These are phyloP conservation scores for Ischnus inquisitorius DNA, from an alignment of 2,888 invertebrate genomes.

Conservation along the genomic window DNA sequence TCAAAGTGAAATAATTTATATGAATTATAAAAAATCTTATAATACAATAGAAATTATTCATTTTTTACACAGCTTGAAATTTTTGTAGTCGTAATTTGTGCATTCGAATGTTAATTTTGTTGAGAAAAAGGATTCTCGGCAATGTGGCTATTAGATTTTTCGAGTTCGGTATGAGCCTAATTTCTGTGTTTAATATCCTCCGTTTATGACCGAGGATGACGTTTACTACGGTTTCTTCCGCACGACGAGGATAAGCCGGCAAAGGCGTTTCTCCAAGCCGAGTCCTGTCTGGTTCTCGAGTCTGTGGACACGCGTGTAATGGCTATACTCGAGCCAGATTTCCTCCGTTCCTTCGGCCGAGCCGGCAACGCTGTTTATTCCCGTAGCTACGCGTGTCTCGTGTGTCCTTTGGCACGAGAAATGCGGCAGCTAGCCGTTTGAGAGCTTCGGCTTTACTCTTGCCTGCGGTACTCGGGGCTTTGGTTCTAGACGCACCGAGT, in stretches of 20 bases:
- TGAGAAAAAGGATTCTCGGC: too few species aligned
- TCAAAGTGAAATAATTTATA: too few species aligned
- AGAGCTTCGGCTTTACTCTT: conserved; percentile 60
- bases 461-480: conserved; percentile 48
- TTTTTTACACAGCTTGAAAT: too few species aligned
- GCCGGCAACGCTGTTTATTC: conserved; percentile 74
- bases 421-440: conserved; percentile 51
- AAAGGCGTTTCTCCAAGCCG: conserved; percentile 13
- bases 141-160: too few species aligned
- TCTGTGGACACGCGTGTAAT: conserved; percentile 8
- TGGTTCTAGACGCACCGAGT: conserved; percentile 64
- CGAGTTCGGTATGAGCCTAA: too few species aligned
- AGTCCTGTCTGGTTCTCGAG: conserved; percentile 19
- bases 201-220: background rate
- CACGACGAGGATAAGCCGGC: conserved; percentile 9
- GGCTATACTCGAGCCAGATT: conserved; percentile 25
- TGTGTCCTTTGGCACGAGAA: conserved; percentile 6
- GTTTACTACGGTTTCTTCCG: background rate
- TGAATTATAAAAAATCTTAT: too few species aligned
- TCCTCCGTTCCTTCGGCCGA: conserved; percentile 49
- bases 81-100: too few species aligned
- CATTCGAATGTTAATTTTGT: too few species aligned
- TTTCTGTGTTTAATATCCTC: too few species aligned
- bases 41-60: too few species aligned
- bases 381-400: conserved; percentile 66